Base-by-base conservation (phyloP, 1,140 invertebrate species). In the Drosophila bocqueti region DNA sequence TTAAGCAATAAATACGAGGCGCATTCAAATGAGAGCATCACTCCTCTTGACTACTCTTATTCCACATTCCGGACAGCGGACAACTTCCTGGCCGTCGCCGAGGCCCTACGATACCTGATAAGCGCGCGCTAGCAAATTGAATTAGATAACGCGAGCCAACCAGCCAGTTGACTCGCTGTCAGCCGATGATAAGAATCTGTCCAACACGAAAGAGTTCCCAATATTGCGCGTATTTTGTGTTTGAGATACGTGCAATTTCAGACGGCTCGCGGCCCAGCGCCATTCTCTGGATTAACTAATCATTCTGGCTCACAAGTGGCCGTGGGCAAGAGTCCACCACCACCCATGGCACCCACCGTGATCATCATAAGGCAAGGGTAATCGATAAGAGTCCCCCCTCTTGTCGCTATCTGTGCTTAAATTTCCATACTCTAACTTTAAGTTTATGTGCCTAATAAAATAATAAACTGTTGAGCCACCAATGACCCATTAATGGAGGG, bases 191-290 rank as follows among this genome's bases (percentile, higher is more conserved):
- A 89, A 89, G 81, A 89, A 75, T 72, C 77, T 84, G 74, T 73
- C 80, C 59, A 13, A 24, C 21, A 31, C 47, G 11, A 77, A 57
- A 76, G 73, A 68, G 74, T 77, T 78, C 50, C 75, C 55, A 78
- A 59, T 59, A 76, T 59, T 58, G 47, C 73, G 52, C 54, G 61
- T 71, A 71, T 76, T 67, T 43, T 24, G 65, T 54, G 57, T 78
- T 78, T 78, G 65, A 52, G 81, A 59, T 89, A 89, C 83, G 83
- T 83, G 78, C 83, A 89, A 67, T 61, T 84, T 80, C 75, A 84
- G 81, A 89, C 84, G 85, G 84, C 76, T 79, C 69, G 9, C 34
- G 36, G 65, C 60, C 42, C 43, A 34, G 46, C 24, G 62, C 29
- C 49, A 62, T 69, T 81, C 59, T 21, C 13, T 43, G 65, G 46